These are phyloP conservation scores for Anguilla rostrata DNA, from an alignment of 2,113 vertebrate genomes.

Conservation along the genomic window DNA sequence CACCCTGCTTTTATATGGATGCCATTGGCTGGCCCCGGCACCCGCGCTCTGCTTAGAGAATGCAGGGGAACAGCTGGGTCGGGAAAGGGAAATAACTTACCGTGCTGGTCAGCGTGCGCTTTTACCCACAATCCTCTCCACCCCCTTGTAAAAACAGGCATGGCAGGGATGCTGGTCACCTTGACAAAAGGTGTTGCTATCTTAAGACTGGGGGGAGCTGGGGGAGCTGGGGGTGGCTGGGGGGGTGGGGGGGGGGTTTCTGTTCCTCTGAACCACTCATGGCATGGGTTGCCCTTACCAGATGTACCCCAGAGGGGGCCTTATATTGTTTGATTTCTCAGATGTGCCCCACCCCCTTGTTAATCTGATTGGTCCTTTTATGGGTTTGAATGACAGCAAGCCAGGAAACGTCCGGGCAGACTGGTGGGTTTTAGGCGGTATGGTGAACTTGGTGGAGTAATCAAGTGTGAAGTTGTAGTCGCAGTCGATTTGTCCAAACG, in stretches of 20 bases:
- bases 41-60: constrained; percentile 60
- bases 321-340: too few species aligned
- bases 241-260: constrained; percentile 30
- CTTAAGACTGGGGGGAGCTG: constrained; percentile 30
- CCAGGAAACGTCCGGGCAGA: too few species aligned
- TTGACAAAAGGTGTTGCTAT: constrained; percentile 33
- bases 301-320: too few species aligned
- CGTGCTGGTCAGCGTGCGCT: constrained; percentile 43
- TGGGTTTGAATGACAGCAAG: too few species aligned
- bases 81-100: constrained; percentile 17
- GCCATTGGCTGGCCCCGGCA: constrained; percentile 17
- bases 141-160: constrained; percentile 37
- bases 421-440: too few species aligned
- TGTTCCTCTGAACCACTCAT: too few species aligned
- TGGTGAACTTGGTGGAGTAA: too few species aligned
- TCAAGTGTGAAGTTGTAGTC: too few species aligned
- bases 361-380: too few species aligned
- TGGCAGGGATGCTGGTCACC: constrained; percentile 24
- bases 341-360: too few species aligned
- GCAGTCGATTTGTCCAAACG: too few species aligned
- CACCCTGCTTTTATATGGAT: constrained; percentile 43
- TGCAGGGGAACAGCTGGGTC: constrained; percentile 5
- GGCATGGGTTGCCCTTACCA: too few species aligned
- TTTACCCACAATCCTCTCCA: constrained; percentile 42
- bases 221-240: background rate